A percentile compares a stretch with the other conserved stretches of the same genome.
phyloP scores from a whole-genome alignment of 2,888 invertebrate genomes.

The Pheosia tremula region DNA sequence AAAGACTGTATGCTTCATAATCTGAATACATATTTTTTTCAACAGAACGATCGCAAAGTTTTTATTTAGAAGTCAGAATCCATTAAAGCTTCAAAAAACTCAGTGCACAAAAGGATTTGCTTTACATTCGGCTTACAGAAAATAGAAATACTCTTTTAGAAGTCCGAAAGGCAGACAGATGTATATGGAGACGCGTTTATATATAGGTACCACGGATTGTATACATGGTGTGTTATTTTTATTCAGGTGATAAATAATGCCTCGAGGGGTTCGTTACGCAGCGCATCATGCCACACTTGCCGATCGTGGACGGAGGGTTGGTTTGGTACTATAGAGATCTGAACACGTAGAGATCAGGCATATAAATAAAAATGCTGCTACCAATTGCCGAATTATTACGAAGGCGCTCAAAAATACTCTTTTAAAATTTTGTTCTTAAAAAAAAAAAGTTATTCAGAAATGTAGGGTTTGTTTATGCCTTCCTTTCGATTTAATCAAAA shows the following conservation, averaged over 20 bases:
- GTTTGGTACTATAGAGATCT: not conserved
- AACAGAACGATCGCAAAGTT: not conserved
- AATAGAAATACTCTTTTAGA: not conserved
- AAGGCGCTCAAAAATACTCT: constrained; percentile 20
- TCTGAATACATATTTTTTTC: too few relatives aligned
- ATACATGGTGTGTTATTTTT: constrained; percentile 54
- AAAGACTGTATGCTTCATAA: too few relatives aligned
- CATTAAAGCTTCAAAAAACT: not conserved
- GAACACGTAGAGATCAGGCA: not conserved
- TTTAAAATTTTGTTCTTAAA: constrained; percentile 40
- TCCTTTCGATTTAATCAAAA: too few relatives aligned
- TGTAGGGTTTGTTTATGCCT: too few relatives aligned
- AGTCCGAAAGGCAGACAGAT: constrained; percentile 19
- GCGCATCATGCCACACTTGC: constrained; percentile 52
- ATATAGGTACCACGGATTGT: constrained; percentile 40
- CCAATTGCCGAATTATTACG: too few relatives aligned
- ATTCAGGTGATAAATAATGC: constrained; percentile 62
- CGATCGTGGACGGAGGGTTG: constrained; percentile 1
- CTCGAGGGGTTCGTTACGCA: constrained; percentile 68
- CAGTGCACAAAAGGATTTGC: not conserved
- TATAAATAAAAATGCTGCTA: not conserved
- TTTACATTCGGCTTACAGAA: not conserved
- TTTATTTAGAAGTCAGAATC: not conserved
- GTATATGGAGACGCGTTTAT: constrained; percentile 26
- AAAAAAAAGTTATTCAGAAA: too few relatives aligned